Evolutionary conservation across 2,888 invertebrate species (phyloP).

Genomic region (Abrostola tripartita): DNA sequence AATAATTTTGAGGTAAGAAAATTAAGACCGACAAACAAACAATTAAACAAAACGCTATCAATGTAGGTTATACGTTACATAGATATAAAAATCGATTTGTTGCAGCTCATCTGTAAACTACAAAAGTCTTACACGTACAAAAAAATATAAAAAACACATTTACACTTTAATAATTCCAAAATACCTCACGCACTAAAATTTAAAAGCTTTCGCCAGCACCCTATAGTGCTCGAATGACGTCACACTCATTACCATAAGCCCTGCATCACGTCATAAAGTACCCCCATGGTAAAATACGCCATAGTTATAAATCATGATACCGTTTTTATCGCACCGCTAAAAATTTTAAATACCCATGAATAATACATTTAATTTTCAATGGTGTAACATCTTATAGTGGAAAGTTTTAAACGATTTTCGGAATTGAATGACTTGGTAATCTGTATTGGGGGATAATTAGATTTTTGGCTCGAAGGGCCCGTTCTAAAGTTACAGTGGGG

Average conservation of each 20-base stretch:
- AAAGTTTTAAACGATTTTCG: slow-evolving; percentile 58
- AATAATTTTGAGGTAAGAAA: too few relatives aligned
- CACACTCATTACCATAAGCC: slow-evolving; percentile 63
- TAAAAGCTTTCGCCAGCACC: slow-evolving; percentile 53
- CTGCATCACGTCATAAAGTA: slow-evolving; percentile 60
- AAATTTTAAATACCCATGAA: slow-evolving; percentile 77
- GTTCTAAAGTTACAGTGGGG: slow-evolving; percentile 16
- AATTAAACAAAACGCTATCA: too few relatives aligned
- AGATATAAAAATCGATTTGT: too few relatives aligned
- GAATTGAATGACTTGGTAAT: slow-evolving; percentile 56
- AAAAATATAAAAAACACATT: slow-evolving; percentile 21
- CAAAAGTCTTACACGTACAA: too few relatives aligned
- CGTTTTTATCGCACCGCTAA: slow-evolving; percentile 74
- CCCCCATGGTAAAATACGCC: slow-evolving; percentile 48
- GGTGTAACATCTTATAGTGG: slow-evolving; percentile 51
- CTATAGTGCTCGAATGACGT: slow-evolving; percentile 50
- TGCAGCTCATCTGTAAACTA: too few relatives aligned
- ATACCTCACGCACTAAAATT: slow-evolving; percentile 36
- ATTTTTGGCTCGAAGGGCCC: slow-evolving; percentile 49
- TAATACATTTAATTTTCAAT: slow-evolving; percentile 82
- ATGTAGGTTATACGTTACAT: too few relatives aligned
- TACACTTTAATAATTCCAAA: slow-evolving; percentile 4
- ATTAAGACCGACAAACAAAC: too few relatives aligned
- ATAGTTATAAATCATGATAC: slow-evolving; percentile 72
- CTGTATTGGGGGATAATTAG: slow-evolving; percentile 51